A percentile compares a stretch with the other conserved stretches of the same genome.
Evolutionary conservation across 1,140 invertebrate species (phyloP).

Genomic region (Temnothorax curvispinosus): DNA sequence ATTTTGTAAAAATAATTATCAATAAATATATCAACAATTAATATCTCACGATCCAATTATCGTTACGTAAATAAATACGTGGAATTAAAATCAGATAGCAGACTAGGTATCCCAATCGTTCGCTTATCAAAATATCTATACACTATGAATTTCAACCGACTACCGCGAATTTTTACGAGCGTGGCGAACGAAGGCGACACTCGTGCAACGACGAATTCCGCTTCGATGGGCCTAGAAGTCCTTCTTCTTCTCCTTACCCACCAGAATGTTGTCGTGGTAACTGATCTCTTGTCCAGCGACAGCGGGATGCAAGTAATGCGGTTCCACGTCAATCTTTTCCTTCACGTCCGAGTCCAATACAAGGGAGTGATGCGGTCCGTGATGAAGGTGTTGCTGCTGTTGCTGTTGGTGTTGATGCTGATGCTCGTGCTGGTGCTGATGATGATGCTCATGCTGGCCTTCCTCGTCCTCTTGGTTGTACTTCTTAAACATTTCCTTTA

Average conservation of each 20-base stretch:
- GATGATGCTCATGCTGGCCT: slow-evolving; percentile 73
- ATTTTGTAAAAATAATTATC: slow-evolving; percentile 17
- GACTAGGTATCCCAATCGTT: slow-evolving; percentile 40
- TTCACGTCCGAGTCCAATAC: slow-evolving; percentile 83
- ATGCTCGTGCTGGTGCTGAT: slow-evolving; percentile 71
- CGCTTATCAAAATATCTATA: slow-evolving; percentile 38
- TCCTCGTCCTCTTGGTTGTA: slow-evolving; percentile 74
- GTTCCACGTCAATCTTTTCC: slow-evolving; percentile 85
- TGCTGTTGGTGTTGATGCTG: slow-evolving; percentile 72
- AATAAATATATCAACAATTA: slow-evolving; percentile 55
- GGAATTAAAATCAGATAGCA: slow-evolving; percentile 16
- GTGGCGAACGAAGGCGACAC: slow-evolving; percentile 21
- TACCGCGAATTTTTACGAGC: slow-evolving; percentile 19
- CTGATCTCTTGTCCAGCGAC: slow-evolving; percentile 86
- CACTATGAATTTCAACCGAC: not conserved
- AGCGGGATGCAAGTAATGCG: slow-evolving; percentile 85
- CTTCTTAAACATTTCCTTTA: slow-evolving; percentile 80
- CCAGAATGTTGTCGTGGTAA: slow-evolving; percentile 84
- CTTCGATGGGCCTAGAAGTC: slow-evolving; percentile 73
- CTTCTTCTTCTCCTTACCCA: slow-evolving; percentile 83
- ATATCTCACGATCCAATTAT: slow-evolving; percentile 36
- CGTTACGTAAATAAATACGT: slow-evolving; percentile 15
- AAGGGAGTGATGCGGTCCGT: slow-evolving; percentile 83
- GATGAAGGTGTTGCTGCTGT: slow-evolving; percentile 75
- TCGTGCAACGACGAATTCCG: not conserved